phyloP scores from a whole-genome alignment of 2,797 vertebrate genomes.

The Mionectes olivaceus region DNA sequence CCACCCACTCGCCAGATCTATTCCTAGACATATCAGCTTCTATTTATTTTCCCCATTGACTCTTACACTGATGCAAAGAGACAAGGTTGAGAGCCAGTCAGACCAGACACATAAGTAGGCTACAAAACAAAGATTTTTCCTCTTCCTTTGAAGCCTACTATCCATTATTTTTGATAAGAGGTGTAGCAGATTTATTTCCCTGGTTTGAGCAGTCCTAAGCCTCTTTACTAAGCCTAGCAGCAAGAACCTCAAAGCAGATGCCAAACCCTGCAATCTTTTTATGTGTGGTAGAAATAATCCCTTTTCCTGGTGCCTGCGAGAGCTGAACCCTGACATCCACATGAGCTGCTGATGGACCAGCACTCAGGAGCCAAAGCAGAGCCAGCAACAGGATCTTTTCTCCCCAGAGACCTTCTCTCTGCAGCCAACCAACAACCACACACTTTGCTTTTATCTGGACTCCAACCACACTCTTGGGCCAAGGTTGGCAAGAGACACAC shows the following conservation, averaged over 20 bases:
- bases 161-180: constrained; percentile 49
- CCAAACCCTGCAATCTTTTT: constrained; percentile 47
- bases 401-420: neutral
- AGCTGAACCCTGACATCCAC: neutral
- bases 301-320: neutral
- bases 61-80: neutral
- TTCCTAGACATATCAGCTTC: constrained; percentile 58
- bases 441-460: neutral
- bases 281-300: constrained; percentile 31
- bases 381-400: neutral
- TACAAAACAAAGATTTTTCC: constrained; percentile 23
- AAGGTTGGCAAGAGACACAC: neutral
- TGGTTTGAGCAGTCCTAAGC: constrained; percentile 38
- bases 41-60: constrained; percentile 28
- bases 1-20: constrained; percentile 2
- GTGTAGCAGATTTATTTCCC: constrained; percentile 33
- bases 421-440: neutral
- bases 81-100: neutral
- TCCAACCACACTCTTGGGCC: neutral
- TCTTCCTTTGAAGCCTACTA: constrained; percentile 37
- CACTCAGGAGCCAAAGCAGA: neutral
- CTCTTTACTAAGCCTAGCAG: constrained; percentile 55
- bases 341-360: neutral
- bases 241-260: constrained; percentile 23
- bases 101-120: neutral